Conservation (phyloP, 2,113 vertebrate genomes). For the Chaenogobius annularis region DNA sequence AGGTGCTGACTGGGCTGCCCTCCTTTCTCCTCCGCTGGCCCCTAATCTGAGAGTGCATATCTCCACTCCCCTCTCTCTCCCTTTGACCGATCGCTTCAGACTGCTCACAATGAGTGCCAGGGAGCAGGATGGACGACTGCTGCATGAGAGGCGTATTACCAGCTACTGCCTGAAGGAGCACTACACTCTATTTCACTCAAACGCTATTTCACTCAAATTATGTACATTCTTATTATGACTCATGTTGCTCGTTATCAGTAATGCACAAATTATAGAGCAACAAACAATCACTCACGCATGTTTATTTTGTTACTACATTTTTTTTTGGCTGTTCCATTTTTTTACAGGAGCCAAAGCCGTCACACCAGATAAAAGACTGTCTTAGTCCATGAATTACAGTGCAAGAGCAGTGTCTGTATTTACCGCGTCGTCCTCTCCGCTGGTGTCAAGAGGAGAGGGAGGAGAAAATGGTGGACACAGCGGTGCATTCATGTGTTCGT, state of each 20-base stretch:
- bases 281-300: constrained; percentile 5
- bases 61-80: constrained; percentile 23
- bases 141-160: constrained; percentile 75
- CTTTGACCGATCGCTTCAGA: constrained; percentile 79
- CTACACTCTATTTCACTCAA: constrained; percentile 60
- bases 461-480: constrained; percentile 71
- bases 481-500: constrained; percentile 73
- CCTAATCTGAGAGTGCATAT: constrained; percentile 38
- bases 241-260: background rate
- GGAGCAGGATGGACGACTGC: constrained; percentile 73
- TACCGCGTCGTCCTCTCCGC: constrained; percentile 65
- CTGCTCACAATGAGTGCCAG: constrained; percentile 72
- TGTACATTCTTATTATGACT: background rate
- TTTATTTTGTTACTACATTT: constrained; percentile 84
- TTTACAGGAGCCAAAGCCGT: constrained; percentile 77
- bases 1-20: constrained; percentile 46
- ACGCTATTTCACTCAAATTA: background rate
- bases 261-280: background rate
- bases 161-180: constrained; percentile 76
- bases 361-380: constrained; percentile 79
- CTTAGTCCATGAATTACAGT: constrained; percentile 55
- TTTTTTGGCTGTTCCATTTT: constrained; percentile 74
- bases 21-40: constrained; percentile 15
- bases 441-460: constrained; percentile 52
- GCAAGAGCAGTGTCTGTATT: constrained; percentile 68